Percentiles rank a stretch among this genome's conserved stretches.
Conservation (phyloP, 2,113 vertebrate genomes). For the Scatophagus argus region DNA sequence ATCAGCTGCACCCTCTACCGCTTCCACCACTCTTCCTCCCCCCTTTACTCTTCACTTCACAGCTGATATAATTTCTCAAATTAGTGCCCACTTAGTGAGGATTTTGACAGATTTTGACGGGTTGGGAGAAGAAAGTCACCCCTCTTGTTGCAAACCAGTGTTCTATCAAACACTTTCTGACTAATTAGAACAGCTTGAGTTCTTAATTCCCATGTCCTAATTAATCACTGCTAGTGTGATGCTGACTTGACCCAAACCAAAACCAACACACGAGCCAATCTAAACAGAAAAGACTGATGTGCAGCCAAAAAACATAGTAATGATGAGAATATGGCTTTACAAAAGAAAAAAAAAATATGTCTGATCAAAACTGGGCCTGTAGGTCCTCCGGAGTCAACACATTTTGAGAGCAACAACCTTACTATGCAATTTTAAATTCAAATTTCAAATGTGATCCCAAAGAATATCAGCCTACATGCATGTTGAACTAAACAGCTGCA, state of each 20-base stretch:
- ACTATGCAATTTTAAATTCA: neutral
- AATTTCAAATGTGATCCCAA: neutral
- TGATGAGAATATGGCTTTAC: conserved; percentile 1
- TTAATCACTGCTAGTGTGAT: conserved; percentile 84
- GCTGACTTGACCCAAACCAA: conserved; percentile 46
- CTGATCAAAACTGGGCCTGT: neutral
- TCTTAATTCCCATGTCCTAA: conserved; percentile 84
- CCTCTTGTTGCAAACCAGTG: conserved; percentile 79
- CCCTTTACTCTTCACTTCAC: conserved; percentile 85
- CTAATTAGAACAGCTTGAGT: conserved; percentile 90
- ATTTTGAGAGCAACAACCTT: neutral
- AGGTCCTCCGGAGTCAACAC: neutral
- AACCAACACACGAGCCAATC: conserved; percentile 41
- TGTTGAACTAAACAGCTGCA: neutral
- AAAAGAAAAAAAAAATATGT: neutral
- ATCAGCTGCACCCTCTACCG: conserved; percentile 47
- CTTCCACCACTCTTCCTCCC: neutral
- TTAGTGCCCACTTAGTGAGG: conserved; percentile 83
- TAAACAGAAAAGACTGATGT: conserved; percentile 45
- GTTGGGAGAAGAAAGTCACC: conserved; percentile 89
- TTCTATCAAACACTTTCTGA: conserved; percentile 81
- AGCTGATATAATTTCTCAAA: conserved; percentile 85
- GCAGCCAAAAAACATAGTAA: conserved; percentile 36
- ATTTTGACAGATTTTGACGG: conserved; percentile 84
- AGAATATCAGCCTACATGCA: neutral